A percentile compares a stretch with the other conserved stretches of the same genome.
phyloP scores from a whole-genome alignment of 2,797 vertebrate species.

The Tarsius wallacei region DNA sequence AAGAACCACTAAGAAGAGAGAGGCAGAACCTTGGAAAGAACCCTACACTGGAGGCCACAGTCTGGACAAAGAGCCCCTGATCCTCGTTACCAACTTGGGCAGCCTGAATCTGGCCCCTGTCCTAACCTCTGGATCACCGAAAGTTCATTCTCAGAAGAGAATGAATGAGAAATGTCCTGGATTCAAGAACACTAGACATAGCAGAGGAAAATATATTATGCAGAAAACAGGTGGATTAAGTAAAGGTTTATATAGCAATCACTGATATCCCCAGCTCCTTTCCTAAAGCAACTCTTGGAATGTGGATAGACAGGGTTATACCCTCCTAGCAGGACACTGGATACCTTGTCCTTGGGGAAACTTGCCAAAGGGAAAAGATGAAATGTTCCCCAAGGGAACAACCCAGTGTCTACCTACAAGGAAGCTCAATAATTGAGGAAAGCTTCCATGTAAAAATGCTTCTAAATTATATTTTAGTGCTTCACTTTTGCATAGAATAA shows the following conservation, averaged over 20 bases:
- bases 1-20: background rate
- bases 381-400: background rate
- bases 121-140: background rate
- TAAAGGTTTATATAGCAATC: background rate
- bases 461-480: background rate
- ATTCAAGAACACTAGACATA: background rate
- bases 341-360: background rate
- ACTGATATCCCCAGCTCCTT: background rate
- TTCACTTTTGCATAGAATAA: background rate
- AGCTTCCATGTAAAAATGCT: background rate
- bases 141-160: background rate
- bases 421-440: background rate
- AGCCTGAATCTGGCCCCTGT: background rate
- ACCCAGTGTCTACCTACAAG: background rate
- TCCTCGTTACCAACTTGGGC: background rate
- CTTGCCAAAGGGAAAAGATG: background rate
- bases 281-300: background rate
- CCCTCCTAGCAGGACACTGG: background rate
- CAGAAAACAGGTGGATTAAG: background rate
- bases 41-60: background rate
- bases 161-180: background rate
- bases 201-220: background rate
- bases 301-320: background rate
- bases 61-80: background rate
- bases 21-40: background rate